Conservation (phyloP, 2,797 vertebrate genomes). For the Masticophis lateralis region DNA sequence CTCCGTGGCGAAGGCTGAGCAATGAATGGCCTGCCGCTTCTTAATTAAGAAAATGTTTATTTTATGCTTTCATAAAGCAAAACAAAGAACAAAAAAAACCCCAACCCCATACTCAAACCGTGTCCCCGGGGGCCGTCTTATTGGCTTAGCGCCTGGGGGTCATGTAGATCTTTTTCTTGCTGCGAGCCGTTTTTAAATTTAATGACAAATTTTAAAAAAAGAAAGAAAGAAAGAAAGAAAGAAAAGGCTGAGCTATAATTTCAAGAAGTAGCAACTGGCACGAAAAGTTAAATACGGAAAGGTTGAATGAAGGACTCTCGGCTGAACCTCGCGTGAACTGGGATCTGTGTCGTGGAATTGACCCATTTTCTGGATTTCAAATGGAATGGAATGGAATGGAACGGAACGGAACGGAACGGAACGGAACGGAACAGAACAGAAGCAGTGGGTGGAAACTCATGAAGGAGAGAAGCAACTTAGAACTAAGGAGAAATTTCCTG, state of each 20-base stretch:
- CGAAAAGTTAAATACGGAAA: neutral
- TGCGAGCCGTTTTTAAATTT: constrained; percentile 13
- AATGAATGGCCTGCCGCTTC: neutral
- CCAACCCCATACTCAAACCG: neutral
- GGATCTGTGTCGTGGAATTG: neutral
- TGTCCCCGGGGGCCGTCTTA: neutral
- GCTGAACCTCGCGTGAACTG: neutral
- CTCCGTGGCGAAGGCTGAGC: neutral
- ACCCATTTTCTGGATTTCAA: neutral
- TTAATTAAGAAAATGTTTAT: constrained; percentile 8
- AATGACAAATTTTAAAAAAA: neutral
- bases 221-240: neutral
- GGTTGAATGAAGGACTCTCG: neutral
- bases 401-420: no score
- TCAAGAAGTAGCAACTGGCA: neutral
- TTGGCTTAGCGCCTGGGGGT: neutral
- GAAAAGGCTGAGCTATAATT: neutral
- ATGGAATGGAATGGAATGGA: no score
- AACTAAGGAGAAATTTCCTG: no score
- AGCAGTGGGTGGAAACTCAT: no score
- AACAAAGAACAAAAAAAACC: neutral
- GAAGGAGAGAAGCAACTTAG: no score
- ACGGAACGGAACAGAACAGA: no score
- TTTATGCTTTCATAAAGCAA: neutral
- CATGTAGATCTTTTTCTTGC: neutral